Percentiles rank a stretch among this genome's conserved stretches.
phyloP scores from a whole-genome alignment of 2,888 invertebrate genomes.

The Ophion slaviceki region DNA sequence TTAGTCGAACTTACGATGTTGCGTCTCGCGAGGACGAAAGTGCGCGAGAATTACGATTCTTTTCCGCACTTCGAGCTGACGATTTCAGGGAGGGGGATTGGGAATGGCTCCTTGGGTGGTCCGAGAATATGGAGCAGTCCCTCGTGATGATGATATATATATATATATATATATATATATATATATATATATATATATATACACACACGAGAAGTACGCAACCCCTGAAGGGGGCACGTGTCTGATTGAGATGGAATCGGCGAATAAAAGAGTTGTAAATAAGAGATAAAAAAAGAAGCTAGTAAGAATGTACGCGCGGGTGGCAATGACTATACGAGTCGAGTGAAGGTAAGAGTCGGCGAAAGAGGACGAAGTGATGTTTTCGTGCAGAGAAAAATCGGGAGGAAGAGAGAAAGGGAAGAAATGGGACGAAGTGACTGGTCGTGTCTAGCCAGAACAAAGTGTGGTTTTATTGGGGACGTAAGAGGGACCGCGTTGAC shows the following conservation, averaged over 20 bases:
- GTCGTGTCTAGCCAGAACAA: slow-evolving; percentile 79
- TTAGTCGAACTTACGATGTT: not conserved
- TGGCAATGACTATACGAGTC: slow-evolving; percentile 43
- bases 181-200: slow-evolving; percentile 37
- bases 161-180: slow-evolving; percentile 11
- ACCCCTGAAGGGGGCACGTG: slow-evolving; percentile 64
- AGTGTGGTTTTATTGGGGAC: slow-evolving; percentile 82
- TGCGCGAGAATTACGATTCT: slow-evolving; percentile 13
- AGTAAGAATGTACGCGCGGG: slow-evolving; percentile 43
- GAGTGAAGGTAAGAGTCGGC: slow-evolving; percentile 22
- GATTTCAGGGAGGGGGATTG: slow-evolving; percentile 34
- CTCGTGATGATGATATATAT: slow-evolving; percentile 54
- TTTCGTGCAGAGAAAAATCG: slow-evolving; percentile 69
- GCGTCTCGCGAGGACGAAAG: slow-evolving; percentile 5
- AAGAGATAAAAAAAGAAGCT: slow-evolving; percentile 78
- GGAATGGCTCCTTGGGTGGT: slow-evolving; percentile 49
- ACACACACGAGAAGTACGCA: slow-evolving; percentile 64
- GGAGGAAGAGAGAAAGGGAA: slow-evolving; percentile 40
- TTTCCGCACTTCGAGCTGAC: slow-evolving; percentile 48
- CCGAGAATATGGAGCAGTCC: slow-evolving; percentile 43
- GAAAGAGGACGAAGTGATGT: slow-evolving; percentile 64
- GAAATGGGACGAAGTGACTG: slow-evolving; percentile 77
- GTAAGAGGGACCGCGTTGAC: slow-evolving; percentile 73
- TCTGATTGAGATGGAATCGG: slow-evolving; percentile 84
- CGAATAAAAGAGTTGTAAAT: slow-evolving; percentile 84